Evolutionary conservation across 2,797 vertebrate species (phyloP).

Genomic region (Sebastolobus altivelis): DNA sequence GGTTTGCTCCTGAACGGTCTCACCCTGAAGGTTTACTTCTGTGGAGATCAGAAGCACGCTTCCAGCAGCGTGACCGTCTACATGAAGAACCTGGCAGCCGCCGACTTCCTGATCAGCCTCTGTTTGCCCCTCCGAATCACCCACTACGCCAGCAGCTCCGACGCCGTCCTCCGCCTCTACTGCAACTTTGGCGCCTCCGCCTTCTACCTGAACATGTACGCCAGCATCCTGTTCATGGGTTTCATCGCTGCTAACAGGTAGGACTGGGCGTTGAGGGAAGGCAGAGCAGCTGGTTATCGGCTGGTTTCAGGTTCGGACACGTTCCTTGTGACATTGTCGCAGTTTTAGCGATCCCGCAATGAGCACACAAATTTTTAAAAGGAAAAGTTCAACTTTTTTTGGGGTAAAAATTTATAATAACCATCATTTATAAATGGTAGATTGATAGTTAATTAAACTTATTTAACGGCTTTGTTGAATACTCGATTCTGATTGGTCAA

Average conservation of each 20-base stretch:
- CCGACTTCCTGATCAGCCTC: constrained; percentile 82
- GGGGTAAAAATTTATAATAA: too few relatives aligned
- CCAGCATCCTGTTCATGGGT: constrained; percentile 86
- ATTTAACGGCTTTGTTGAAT: too few relatives aligned
- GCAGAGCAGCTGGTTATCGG: neutral
- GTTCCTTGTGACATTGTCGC: too few relatives aligned
- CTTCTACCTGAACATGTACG: constrained; percentile 86
- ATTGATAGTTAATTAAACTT: too few relatives aligned
- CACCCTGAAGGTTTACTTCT: constrained; percentile 81
- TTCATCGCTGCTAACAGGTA: constrained; percentile 84
- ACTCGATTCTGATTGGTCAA: too few relatives aligned
- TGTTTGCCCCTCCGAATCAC: constrained; percentile 76
- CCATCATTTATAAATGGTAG: too few relatives aligned
- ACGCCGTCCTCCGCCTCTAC: constrained; percentile 44
- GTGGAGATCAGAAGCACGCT: constrained; percentile 1
- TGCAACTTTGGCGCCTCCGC: constrained; percentile 73
- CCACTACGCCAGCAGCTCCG: constrained; percentile 49
- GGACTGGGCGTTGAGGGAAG: neutral
- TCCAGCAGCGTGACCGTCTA: constrained; percentile 77
- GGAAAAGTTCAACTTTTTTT: neutral
- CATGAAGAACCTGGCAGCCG: constrained; percentile 81
- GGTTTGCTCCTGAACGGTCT: constrained; percentile 79
- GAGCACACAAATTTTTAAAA: neutral
- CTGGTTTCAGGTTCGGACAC: neutral
- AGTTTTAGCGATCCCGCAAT: neutral